A percentile compares a stretch with the other conserved stretches of the same genome.
phyloP scores from a whole-genome alignment of 2,888 invertebrate species.

The Eustalomyia histrio region DNA sequence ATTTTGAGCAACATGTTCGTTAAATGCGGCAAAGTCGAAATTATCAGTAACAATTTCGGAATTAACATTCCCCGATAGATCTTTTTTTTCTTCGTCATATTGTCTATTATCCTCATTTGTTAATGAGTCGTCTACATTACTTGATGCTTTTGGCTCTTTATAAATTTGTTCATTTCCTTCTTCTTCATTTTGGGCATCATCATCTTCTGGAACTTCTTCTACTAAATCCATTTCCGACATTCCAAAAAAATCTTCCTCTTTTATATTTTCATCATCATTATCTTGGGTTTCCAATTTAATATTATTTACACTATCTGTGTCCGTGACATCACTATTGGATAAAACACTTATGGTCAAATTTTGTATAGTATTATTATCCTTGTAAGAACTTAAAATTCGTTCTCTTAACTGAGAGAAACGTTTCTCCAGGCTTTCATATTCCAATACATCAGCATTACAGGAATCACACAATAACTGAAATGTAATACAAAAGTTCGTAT shows the following conservation, averaged over 20 bases:
- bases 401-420: conserved; percentile 57
- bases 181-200: neutral
- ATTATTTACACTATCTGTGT: neutral
- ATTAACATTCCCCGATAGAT: neutral
- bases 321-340: neutral
- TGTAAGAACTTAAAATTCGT: conserved; percentile 65
- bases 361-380: conserved; percentile 59
- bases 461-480: conserved; percentile 69
- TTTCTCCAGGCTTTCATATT: conserved; percentile 67
- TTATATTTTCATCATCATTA: conserved; percentile 1
- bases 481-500: neutral
- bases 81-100: neutral
- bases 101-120: neutral
- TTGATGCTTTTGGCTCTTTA: neutral
- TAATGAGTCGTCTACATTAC: too few relatives aligned
- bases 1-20: conserved; percentile 60
- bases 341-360: conserved; percentile 14
- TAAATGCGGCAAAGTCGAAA: conserved; percentile 61
- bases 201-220: conserved; percentile 61
- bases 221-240: conserved; percentile 57
- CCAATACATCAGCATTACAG: conserved; percentile 68
- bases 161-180: neutral
- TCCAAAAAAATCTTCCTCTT: conserved; percentile 8
- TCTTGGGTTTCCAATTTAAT: neutral
- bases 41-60: conserved; percentile 37